A percentile compares a stretch with the other conserved stretches of the same genome.
These are phyloP conservation scores for Tor tambroides DNA, from an alignment of 2,113 vertebrate species.

Conservation along the genomic window DNA sequence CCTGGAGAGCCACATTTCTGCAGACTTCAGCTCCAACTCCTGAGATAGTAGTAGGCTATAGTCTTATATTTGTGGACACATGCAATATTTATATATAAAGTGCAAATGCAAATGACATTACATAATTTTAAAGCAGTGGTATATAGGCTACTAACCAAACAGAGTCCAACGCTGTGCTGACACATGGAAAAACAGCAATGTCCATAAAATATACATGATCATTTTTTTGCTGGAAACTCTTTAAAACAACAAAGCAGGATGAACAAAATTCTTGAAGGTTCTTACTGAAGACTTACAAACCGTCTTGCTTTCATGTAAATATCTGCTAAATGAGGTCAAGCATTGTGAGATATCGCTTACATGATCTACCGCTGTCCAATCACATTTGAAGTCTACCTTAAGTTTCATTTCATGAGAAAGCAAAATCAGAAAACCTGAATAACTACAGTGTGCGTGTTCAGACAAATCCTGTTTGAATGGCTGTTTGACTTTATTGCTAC, in stretches of 20 bases:
- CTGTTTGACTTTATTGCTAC: not conserved
- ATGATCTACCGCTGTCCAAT: conserved; percentile 1
- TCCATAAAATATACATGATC: not conserved
- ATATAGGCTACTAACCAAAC: conserved; percentile 20
- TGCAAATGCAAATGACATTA: not conserved
- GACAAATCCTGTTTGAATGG: not conserved
- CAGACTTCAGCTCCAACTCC: not conserved
- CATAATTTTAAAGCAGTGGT: not conserved
- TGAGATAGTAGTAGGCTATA: no score
- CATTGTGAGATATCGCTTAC: not conserved
- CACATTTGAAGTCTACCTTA: conserved; percentile 1
- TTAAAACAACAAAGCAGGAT: not conserved
- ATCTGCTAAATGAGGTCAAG: not conserved
- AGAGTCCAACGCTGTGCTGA: conserved; percentile 23
- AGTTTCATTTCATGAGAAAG: conserved; percentile 13
- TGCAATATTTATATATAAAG: not conserved
- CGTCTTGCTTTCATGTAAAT: not conserved
- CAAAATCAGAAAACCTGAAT: not conserved
- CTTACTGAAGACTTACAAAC: not conserved
- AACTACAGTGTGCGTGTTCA: conserved; percentile 4
- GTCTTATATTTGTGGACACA: not conserved
- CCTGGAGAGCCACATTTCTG: not conserved
- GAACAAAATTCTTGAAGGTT: not conserved
- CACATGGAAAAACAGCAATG: conserved; percentile 5
- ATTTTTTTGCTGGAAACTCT: not conserved